Evolutionary conservation across 2,797 vertebrate species (phyloP), one percentile per base, ranked within the genome.

Genomic region (Urocyon cinereoargenteus): DNA sequence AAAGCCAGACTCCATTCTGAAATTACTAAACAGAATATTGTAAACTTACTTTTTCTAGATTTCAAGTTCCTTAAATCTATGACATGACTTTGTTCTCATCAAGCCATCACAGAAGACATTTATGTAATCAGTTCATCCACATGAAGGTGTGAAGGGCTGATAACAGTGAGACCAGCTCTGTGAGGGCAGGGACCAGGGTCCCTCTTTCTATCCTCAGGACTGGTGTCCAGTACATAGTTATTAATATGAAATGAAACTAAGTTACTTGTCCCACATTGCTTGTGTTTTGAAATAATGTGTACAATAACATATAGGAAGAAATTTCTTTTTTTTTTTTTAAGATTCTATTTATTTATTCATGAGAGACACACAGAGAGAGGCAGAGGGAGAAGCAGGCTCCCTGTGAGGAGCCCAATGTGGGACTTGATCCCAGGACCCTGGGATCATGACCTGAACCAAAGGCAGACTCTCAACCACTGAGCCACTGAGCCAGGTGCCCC

Each of bases 1-100:
- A 91, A 90, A 94, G 86, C 36, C 55, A 11, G 22, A 12, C 14
- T 93, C 3, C 15, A 64, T 1, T 85, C 13, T 93, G 68, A 95
- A 83, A 90, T 86, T 61, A 90, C 36, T 15, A 64, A 91, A 62
- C 2, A 62, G 26, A 94, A 95, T n/a, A 89, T 61, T 36, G 4
- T 53, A 92, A 75, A 28, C 31, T 93, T 83, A 96, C 10, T 81
- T 73, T n/a, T 24, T 75, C 86, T 62, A 61, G 36, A 5, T 93
- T 95, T 96, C 16, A n/a, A 57, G 70, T 90, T 85, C 57, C 28
- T 91, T 94, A 87, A 93, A 86, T 78, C 15, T 79, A 21, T 88
- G 18, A 77, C 26, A 13, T 51, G 34, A 70, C 86, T 82, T 93
- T 55, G 9, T 92, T 96, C 73, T 87, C 6, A 66, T 87, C 90